Base-by-base conservation (phyloP, 2,888 invertebrate genomes). In the Macrophya alboannulata region DNA sequence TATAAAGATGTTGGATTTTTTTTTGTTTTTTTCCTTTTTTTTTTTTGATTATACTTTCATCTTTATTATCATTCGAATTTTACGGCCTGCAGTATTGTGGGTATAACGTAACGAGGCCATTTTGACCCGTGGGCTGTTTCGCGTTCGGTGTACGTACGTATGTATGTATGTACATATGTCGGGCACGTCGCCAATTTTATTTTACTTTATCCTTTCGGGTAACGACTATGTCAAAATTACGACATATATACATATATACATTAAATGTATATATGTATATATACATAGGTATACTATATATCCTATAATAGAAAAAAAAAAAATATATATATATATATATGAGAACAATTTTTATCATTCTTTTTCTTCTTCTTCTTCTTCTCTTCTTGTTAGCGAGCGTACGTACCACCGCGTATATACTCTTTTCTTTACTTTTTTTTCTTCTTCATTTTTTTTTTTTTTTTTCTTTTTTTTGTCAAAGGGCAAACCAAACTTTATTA, bases 391-490 rank as follows among this genome's bases (percentile, higher is more conserved):
- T 31, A 31, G 31, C 3, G 31, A 31, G 31, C 31, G 31, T 2
- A 31, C 31, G 31, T 2, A 31, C 31, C 3, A 31, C 1, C 31
- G 31, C 31, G 31, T 31, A 31, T 3, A 31, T 31, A 31, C 3
- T 31, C 31, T 31, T 31, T 31, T 31, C 31, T 31, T 31, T 31
- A 31, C 31, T 31, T 31, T 31, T 31, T 31, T n/a, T n/a, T n/a
- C n/a, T n/a, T n/a, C n/a, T n/a, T n/a, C n/a, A n/a, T n/a, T n/a
- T 59, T n/a, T 59, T 59, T 65, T 74, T 74, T 86, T 72, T 71
- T 93, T 93, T 94, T 93, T 94, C 17, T 21, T 74, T 43, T 37
- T 76, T 65, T 3, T 65, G n/a, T 65, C 3, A 65, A 25, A 62
- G 62, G 10, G 62, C 9, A 25, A 10, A 25, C 21, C 4, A 12